Evolutionary conservation across 2,797 vertebrate genomes (phyloP).

Genomic region (Manis pentadactyla): DNA sequence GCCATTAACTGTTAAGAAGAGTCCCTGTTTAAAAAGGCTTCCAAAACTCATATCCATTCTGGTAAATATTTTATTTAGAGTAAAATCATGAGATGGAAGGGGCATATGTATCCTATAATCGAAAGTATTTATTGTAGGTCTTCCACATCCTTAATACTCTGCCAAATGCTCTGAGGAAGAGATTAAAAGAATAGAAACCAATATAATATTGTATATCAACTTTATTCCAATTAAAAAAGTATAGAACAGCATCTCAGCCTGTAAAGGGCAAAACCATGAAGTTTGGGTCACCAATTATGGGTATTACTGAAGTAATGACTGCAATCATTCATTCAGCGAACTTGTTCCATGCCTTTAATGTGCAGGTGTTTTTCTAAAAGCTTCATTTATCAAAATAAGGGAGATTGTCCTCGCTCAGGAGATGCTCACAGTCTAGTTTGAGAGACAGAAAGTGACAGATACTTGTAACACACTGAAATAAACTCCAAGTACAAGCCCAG

Average conservation of each 20-base stretch:
- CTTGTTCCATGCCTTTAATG: neutral
- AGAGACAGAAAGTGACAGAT: conserved; percentile 22
- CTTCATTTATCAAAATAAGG: neutral
- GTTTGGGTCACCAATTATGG: conserved; percentile 51
- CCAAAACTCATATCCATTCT: neutral
- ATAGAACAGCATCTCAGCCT: conserved; percentile 31
- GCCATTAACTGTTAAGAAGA: conserved; percentile 10
- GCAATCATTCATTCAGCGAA: conserved; percentile 46
- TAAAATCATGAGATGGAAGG: conserved; percentile 55
- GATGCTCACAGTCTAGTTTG: neutral
- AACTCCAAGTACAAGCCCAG: neutral
- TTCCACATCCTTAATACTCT: neutral
- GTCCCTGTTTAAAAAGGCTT: conserved; percentile 37
- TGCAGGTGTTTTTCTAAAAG: conserved; percentile 53
- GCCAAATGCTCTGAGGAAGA: conserved; percentile 50
- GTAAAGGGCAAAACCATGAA: conserved; percentile 64
- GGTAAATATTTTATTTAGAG: conserved; percentile 57
- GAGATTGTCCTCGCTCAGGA: neutral
- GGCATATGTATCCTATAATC: conserved; percentile 38
- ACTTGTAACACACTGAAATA: neutral
- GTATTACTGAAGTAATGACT: conserved; percentile 57
- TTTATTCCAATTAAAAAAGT: neutral
- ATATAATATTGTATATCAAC: too few relatives aligned
- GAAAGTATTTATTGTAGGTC: conserved; percentile 63
- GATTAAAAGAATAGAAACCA: neutral